phyloP scores from a whole-genome alignment of 1,140 invertebrate species.

The Penaeus chinensis region DNA sequence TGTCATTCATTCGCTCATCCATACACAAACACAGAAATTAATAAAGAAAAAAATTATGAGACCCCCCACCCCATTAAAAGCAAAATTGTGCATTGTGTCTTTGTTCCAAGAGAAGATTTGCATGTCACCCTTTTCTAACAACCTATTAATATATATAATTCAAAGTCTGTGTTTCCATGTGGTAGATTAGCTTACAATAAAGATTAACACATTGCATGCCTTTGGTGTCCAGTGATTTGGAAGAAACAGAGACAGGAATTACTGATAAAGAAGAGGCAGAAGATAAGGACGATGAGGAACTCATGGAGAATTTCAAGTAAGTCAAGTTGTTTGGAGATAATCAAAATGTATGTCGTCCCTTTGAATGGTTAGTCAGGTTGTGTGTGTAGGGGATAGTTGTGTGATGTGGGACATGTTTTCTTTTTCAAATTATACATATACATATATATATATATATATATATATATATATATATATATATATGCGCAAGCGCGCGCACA shows the following conservation, averaged over 20 bases:
- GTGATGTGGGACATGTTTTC: background rate
- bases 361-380: background rate
- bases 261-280: background rate
- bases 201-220: constrained; percentile 33
- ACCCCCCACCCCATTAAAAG: too few species aligned
- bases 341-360: background rate
- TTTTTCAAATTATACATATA: background rate
- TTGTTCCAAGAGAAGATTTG: too few species aligned
- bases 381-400: background rate
- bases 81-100: too few species aligned
- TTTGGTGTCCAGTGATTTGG: constrained; percentile 47
- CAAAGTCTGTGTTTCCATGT: too few species aligned
- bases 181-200: too few species aligned
- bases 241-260: constrained; percentile 25
- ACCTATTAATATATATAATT: too few species aligned
- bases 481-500: too few species aligned
- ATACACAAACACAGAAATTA: too few species aligned
- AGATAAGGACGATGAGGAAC: constrained; percentile 30
- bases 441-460: background rate
- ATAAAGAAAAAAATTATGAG: too few species aligned
- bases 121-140: too few species aligned
- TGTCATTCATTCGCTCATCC: too few species aligned
- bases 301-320: constrained; percentile 55
- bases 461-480: background rate
- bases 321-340: background rate